A percentile compares a stretch with the other conserved stretches of the same genome.
Conservation (phyloP, 2,888 invertebrate species). For the Nomada hirtipes region DNA sequence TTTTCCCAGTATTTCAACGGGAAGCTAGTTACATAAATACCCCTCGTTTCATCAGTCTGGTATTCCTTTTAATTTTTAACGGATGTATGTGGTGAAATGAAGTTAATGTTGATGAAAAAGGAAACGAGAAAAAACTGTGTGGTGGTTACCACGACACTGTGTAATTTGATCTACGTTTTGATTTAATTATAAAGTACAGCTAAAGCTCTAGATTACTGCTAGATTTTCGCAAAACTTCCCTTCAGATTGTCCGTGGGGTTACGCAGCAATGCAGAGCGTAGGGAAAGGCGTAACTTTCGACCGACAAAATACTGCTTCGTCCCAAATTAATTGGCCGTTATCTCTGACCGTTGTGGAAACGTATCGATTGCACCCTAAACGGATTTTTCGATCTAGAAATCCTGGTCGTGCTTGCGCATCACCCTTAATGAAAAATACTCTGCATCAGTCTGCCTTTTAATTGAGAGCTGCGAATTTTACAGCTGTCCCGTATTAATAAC, state of each 20-base stretch:
- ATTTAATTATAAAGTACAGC: constrained; percentile 10
- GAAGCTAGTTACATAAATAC: background rate
- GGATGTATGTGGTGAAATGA: constrained; percentile 10
- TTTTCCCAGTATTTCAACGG: background rate
- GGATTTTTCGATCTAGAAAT: background rate
- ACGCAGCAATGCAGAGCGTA: background rate
- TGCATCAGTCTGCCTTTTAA: constrained; percentile 34
- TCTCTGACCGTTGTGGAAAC: background rate
- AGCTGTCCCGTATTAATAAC: background rate
- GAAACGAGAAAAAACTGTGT: background rate
- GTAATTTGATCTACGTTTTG: constrained; percentile 17
- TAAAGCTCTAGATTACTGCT: background rate
- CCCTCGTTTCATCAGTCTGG: too few species aligned
- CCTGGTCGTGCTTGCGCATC: background rate
- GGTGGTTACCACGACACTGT: background rate
- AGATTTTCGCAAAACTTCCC: background rate
- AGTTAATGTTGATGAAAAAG: constrained; percentile 20
- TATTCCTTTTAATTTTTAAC: background rate
- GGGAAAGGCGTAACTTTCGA: background rate
- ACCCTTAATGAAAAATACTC: background rate
- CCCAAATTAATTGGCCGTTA: constrained; percentile 9
- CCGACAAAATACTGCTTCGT: constrained; percentile 7
- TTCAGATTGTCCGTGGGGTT: constrained; percentile 1
- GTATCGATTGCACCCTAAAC: constrained; percentile 49
- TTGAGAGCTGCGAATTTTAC: background rate